Conservation (phyloP, 1,140 invertebrate species). For the Steinernema feltiae region DNA sequence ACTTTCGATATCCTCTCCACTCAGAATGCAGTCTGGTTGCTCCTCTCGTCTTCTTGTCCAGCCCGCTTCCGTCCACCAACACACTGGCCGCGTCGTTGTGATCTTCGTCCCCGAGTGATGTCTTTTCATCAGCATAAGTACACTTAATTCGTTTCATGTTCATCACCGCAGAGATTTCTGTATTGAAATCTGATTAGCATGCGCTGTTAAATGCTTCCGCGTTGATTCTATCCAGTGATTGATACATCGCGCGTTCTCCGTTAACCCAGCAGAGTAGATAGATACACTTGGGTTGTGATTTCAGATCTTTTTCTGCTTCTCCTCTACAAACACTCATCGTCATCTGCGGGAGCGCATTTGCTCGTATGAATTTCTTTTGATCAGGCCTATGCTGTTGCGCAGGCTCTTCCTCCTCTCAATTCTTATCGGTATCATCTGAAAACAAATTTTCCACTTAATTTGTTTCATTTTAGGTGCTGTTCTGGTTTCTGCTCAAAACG, state of each 20-base stretch:
- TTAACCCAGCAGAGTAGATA: too few relatives aligned
- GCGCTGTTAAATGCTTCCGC: too few relatives aligned
- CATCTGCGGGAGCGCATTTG: background rate
- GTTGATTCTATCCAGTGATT: background rate
- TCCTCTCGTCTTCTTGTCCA: background rate
- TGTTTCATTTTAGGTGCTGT: background rate
- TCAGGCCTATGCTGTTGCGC: background rate
- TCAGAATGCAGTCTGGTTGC: background rate
- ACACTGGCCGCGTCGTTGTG: too few relatives aligned
- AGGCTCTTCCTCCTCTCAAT: background rate
- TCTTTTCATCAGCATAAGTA: too few relatives aligned
- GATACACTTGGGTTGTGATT: background rate
- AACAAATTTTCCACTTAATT: too few relatives aligned
- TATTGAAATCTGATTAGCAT: too few relatives aligned
- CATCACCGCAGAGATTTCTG: background rate
- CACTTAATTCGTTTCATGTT: background rate
- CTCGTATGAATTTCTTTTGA: background rate
- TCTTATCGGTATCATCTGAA: background rate
- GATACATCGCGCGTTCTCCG: background rate
- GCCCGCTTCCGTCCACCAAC: background rate
- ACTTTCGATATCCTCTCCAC: background rate
- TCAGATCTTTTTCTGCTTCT: background rate
- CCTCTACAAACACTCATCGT: background rate
- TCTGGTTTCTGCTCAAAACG: background rate
- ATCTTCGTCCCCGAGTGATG: too few relatives aligned